Evolutionary conservation across 2,113 vertebrate species (phyloP), one percentile per base, ranked within the genome.

Genomic region (Gymnarchus niloticus): DNA sequence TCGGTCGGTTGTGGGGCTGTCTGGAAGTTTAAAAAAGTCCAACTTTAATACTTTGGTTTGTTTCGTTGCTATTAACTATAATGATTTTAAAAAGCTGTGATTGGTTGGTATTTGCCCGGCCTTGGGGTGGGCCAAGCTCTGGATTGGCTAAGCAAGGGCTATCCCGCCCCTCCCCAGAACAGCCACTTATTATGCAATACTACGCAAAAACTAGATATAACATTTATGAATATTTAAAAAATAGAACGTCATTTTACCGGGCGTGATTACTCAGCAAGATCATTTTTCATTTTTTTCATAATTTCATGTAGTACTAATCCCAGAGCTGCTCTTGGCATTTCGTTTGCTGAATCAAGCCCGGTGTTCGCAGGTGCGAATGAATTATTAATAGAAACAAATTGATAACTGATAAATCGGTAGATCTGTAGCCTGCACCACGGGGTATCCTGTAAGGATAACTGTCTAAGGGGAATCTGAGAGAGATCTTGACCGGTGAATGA

Each of bases 381-480:
- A 78, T 78, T 78, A 48, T 78, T 78, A 78, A 48, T 78, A 46
- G 44, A 48, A 78, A 37, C 44, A 3, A 54, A 6, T 14, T 54
- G 52, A 54, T n/a, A 46, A 46, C 21, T 44, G 19, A 78, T n/a
- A 78, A n/a, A 48, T 78, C 41, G 44, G 76, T 12, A 78, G 76
- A 41, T n/a, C n/a, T n/a, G n/a, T n/a, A n/a, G n/a, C 48, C 41
- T 25, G 46, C 23, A 41, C 46, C 77, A 12, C 2, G 21, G 9
- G 44, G 5, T 51, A 49, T 51, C n/a, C 21, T 51, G 65, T 73
- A 73, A 41, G 33, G 19, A 33, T 83, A 92, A 92, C 92, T 83
- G 85, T 41, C 80, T 82, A 37, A 69, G 44, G 54, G 46, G 56
- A 25, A 78, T 19, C 83, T 33, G 83, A 61, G 84, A 77, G 37